Evolutionary conservation across 2,113 vertebrate species (phyloP).

Genomic region (Cygnus atratus): DNA sequence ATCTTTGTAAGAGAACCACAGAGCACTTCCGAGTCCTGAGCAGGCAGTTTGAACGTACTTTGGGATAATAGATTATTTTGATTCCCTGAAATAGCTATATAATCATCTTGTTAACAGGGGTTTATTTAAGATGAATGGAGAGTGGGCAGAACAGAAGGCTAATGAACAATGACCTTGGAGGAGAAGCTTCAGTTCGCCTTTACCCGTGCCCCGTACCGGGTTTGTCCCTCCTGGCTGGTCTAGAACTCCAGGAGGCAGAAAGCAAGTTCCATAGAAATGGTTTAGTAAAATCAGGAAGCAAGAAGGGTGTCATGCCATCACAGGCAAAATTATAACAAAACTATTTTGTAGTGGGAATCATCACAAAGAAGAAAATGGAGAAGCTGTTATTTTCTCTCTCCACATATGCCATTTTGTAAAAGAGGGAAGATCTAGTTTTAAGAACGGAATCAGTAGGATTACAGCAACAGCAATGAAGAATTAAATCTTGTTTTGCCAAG

Average conservation of each 20-base stretch:
- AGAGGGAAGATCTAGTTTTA: too few relatives aligned
- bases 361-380: too few relatives aligned
- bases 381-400: too few relatives aligned
- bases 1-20: neutral
- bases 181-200: neutral
- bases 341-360: too few relatives aligned
- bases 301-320: too few relatives aligned
- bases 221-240: conserved; percentile 33
- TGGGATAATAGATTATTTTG: conserved; percentile 6
- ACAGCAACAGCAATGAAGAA: too few relatives aligned
- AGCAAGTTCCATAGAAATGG: conserved; percentile 50
- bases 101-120: conserved; percentile 14
- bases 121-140: neutral
- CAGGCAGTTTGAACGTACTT: neutral
- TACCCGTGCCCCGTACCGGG: conserved; percentile 8
- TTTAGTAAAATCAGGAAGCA: too few relatives aligned
- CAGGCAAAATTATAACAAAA: too few relatives aligned
- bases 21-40: neutral
- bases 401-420: too few relatives aligned
- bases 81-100: neutral
- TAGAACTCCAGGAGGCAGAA: conserved; percentile 50
- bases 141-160: neutral
- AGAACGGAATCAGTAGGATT: too few relatives aligned
- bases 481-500: too few relatives aligned
- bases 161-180: neutral